phyloP scores from a whole-genome alignment of 2,888 invertebrate species.

The Bembecia ichneumoniformis region DNA sequence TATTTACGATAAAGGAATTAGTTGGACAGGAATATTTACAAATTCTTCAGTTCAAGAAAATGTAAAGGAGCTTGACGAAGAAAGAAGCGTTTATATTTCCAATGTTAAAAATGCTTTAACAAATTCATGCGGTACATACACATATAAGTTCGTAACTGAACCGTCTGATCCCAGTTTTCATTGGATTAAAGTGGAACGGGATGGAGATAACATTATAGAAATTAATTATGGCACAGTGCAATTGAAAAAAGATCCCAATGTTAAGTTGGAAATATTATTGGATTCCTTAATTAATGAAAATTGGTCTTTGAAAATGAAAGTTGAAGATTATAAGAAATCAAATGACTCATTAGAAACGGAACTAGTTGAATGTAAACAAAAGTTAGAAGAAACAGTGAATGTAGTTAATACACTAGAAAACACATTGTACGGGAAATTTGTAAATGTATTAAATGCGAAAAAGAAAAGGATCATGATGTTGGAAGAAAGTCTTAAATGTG shows the following conservation, averaged over 20 bases:
- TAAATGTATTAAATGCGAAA: conserved; percentile 46
- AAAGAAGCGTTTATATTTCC: conserved; percentile 26
- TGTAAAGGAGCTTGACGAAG: conserved; percentile 25
- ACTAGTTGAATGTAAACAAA: conserved; percentile 28
- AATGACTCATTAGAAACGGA: conserved; percentile 21
- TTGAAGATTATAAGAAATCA: conserved; percentile 16
- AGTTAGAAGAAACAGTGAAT: conserved; percentile 35
- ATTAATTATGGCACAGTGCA: conserved; percentile 5
- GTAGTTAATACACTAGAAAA: conserved; percentile 36
- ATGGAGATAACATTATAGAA: background rate
- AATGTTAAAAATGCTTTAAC: conserved; percentile 14
- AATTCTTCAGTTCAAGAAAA: conserved; percentile 27
- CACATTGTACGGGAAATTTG: conserved; percentile 47
- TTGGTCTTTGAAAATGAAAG: conserved; percentile 16
- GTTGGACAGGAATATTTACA: conserved; percentile 43
- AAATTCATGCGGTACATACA: conserved; percentile 1
- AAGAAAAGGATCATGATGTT: conserved; percentile 44
- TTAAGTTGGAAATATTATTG: conserved; percentile 27
- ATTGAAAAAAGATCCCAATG: conserved; percentile 2
- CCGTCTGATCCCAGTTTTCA: conserved; percentile 3
- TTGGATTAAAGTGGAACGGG: conserved; percentile 7
- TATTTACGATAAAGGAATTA: conserved; percentile 28
- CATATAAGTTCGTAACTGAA: conserved; percentile 2
- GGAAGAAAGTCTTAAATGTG: conserved; percentile 27
- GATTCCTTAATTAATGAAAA: conserved; percentile 40